Evolutionary conservation across 2,113 vertebrate genomes (phyloP).

Genomic region (Picathartes gymnocephalus): DNA sequence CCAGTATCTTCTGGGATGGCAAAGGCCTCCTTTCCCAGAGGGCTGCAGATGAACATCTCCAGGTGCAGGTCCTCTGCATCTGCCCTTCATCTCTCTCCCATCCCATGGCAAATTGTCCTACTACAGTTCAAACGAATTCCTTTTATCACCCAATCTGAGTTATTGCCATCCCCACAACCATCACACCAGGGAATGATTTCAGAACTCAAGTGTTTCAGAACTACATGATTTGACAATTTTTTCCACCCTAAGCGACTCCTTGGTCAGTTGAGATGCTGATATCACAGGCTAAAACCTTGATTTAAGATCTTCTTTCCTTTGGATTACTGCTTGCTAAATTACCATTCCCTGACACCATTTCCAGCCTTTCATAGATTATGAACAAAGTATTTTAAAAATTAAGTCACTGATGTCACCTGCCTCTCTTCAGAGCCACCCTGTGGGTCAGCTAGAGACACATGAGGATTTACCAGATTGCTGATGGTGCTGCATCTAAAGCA

Average conservation of each 20-base stretch:
- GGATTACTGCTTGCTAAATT: background rate
- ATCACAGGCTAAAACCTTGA: background rate
- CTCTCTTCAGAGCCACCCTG: background rate
- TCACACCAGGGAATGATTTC: background rate
- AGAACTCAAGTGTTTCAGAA: background rate
- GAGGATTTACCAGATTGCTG: background rate
- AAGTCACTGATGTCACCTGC: background rate
- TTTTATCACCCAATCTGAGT: background rate
- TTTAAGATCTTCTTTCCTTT: background rate
- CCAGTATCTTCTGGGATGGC: background rate
- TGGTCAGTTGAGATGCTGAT: background rate
- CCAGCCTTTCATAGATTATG: background rate
- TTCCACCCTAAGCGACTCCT: fast-evolving
- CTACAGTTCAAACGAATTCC: background rate
- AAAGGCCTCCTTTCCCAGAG: background rate
- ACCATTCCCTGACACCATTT: background rate
- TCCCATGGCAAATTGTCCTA: too few species aligned
- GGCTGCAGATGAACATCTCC: background rate
- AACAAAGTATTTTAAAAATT: background rate
- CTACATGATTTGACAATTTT: background rate
- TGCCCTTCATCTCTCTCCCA: background rate
- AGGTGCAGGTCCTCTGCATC: background rate
- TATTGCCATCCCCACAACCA: background rate
- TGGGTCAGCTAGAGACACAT: background rate
- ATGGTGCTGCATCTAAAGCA: background rate